Evolutionary conservation across 1,140 invertebrate species (phyloP), one percentile per base, ranked within the genome.

Genomic region (Aporrectodea caliginosa): DNA sequence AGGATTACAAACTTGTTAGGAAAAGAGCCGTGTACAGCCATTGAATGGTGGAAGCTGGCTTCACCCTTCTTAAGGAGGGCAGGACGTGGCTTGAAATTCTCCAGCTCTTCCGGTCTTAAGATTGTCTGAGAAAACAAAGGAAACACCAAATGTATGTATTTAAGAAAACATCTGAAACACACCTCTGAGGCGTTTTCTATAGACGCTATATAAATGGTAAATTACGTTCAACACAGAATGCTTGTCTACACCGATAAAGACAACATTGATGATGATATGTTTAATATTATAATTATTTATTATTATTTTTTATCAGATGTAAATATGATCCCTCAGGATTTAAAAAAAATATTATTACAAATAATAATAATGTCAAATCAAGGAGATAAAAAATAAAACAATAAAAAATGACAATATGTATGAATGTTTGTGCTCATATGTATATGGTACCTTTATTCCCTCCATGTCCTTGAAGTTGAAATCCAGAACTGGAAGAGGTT

Each of bases 401-500:
- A 22, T 58, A 58, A 58, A 58, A 12, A 58, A 58, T 58, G 43
- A 6, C 43, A 58, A 12, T 58, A 58, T 58, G 22, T 58, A 58
- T 58, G 43, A 58, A 22, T 58, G 6, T 58, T 6, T 58, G 43
- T 58, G 6, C 6, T 58, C 43, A 58, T 58, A 58, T 58, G 43
- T 58, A 12, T 58, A 58, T 12, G 6, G 6, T 58, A 86, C 85
- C 83, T 85, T 84, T 30, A 87, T 87, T 1, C 83, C 83, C 74
- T 87, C 86, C 86, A 87, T 87, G 76, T 87, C 85, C 43, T 83
- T 84, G 77, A 87, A 87, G 75, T 87, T 85, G 79, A 87, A 86
- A 79, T 87, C 86, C n/a, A 83, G 83, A 0, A 87, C 84, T 72
- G 86, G 86, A 29, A 87, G 79, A 16, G 86, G 86, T 14, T 82